Percentiles rank a stretch among this genome's conserved stretches.
phyloP scores from a whole-genome alignment of 2,113 vertebrate species.

The Amblyopsis rosae region DNA sequence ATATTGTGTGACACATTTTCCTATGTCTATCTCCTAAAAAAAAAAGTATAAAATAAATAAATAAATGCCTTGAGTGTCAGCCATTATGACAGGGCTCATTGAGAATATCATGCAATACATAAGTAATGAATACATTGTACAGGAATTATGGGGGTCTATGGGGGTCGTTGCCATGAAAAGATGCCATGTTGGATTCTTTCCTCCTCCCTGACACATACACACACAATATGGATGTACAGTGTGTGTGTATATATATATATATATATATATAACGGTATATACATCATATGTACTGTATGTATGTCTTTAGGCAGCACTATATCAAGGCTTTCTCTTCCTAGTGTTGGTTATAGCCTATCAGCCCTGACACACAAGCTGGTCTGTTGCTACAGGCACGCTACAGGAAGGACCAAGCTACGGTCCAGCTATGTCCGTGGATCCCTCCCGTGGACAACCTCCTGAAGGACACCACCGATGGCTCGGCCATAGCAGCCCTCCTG shows the following conservation, averaged over 20 bases:
- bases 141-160: conserved; percentile 6
- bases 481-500: conserved; percentile 87
- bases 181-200: neutral
- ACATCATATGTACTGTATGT: too few species aligned
- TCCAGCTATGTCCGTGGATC: conserved; percentile 88
- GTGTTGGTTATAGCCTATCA: neutral
- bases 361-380: neutral
- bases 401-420: conserved; percentile 87
- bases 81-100: neutral
- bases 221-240: neutral
- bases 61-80: too few species aligned
- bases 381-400: conserved; percentile 84
- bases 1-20: too few species aligned
- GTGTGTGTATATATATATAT: too few species aligned
- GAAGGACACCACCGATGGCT: conserved; percentile 93
- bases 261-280: too few species aligned
- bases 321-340: too few species aligned
- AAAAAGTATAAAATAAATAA: too few species aligned
- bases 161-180: conserved; percentile 21
- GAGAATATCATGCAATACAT: conserved; percentile 6
- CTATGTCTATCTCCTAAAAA: too few species aligned
- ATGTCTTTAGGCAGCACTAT: too few species aligned
- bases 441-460: conserved; percentile 91
- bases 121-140: neutral
- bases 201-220: neutral